These are phyloP conservation scores for Barnardius zonarius DNA, from an alignment of 2,113 vertebrate species.

Conservation along the genomic window DNA sequence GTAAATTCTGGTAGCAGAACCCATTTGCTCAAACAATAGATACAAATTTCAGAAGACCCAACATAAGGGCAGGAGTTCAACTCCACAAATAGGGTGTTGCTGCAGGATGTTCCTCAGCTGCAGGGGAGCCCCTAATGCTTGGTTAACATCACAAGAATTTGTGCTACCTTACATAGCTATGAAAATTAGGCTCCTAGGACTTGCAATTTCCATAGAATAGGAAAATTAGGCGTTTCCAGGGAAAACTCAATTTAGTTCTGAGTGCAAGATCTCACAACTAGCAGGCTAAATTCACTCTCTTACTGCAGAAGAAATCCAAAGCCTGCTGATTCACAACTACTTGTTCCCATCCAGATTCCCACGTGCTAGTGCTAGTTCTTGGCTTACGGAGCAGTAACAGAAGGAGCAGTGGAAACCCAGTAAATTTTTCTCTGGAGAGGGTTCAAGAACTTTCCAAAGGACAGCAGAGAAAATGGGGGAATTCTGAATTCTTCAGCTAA, in stretches of 20 bases:
- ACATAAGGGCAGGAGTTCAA: neutral
- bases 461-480: neutral
- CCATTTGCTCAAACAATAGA: neutral
- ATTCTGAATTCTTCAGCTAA: neutral
- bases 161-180: neutral
- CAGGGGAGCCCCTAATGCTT: neutral
- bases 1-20: neutral
- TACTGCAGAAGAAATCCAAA: neutral
- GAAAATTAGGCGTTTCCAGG: neutral
- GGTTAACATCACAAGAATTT: neutral
- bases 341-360: neutral
- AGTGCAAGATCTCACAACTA: neutral
- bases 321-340: neutral
- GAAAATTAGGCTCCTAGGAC: neutral
- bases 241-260: neutral
- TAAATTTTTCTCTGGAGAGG: neutral
- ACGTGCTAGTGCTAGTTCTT: neutral
- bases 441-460: slow-evolving; percentile 23
- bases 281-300: neutral
- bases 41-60: neutral
- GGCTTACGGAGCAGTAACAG: neutral
- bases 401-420: neutral
- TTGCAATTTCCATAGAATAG: neutral
- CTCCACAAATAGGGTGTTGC: neutral
- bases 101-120: neutral